Evolutionary conservation across 2,797 vertebrate genomes (phyloP).

Genomic region (Propithecus deckenii): DNA sequence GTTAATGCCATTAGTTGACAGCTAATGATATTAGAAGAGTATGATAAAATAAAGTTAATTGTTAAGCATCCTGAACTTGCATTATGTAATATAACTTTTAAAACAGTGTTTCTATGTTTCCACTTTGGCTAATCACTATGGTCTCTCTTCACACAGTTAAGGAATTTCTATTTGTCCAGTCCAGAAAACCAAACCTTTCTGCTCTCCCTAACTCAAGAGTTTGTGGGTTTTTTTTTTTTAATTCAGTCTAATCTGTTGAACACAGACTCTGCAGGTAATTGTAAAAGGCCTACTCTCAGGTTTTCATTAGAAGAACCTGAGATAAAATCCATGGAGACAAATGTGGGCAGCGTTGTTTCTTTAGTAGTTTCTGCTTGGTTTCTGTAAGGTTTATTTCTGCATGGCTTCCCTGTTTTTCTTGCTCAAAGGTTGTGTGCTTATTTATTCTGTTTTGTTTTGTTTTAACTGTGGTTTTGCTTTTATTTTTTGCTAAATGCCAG

Average conservation of each 20-base stretch:
- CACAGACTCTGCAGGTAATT: neutral
- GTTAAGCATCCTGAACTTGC: neutral
- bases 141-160: neutral
- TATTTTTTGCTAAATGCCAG: neutral
- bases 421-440: neutral
- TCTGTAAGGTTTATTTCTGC: neutral
- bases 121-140: neutral
- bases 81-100: neutral
- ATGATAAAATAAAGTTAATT: neutral
- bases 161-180: neutral
- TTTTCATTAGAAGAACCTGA: neutral
- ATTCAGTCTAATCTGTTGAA: neutral
- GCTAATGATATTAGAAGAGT: neutral
- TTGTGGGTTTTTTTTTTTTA: neutral
- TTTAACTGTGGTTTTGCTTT: neutral
- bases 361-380: neutral
- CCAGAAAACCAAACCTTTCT: neutral
- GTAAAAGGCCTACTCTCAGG: neutral
- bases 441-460: neutral
- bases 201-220: neutral
- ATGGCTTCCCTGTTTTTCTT: neutral
- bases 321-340: neutral
- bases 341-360: neutral
- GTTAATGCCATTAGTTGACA: slow-evolving; percentile 2
- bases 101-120: neutral